These are phyloP conservation scores for Pinctada fucata DNA, from an alignment of 2,888 invertebrate genomes.

Conservation along the genomic window DNA sequence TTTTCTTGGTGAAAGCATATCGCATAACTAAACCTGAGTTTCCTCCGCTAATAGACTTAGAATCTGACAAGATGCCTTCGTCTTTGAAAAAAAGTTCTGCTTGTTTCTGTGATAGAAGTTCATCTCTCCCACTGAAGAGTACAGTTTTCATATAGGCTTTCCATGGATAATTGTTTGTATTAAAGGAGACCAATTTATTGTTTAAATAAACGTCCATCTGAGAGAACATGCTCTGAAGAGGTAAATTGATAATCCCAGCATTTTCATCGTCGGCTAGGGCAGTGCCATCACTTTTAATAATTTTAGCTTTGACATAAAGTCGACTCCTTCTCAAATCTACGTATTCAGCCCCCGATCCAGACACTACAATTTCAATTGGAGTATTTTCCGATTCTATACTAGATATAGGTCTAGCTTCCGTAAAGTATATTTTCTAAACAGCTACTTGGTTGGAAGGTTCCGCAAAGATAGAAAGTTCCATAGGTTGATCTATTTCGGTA, in stretches of 20 bases:
- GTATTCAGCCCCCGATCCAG: no score
- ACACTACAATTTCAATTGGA: no score
- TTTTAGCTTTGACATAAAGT: no score
- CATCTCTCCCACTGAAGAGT: conserved; percentile 13
- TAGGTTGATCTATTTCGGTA: no score
- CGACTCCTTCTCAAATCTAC: no score
- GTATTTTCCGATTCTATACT: neutral
- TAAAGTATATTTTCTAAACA: conserved; percentile 28
- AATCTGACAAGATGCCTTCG: conserved; percentile 19
- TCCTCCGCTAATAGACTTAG: conserved; percentile 12
- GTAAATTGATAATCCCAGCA: conserved; percentile 31
- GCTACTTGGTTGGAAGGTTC: conserved; percentile 21
- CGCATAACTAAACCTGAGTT: conserved; percentile 31
- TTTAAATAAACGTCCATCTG: conserved; percentile 29
- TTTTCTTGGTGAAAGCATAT: conserved; percentile 29
- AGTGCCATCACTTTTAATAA: conserved; percentile 26
- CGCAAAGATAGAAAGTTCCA: no score
- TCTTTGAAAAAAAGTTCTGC: conserved; percentile 28
- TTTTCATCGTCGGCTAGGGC: conserved; percentile 17
- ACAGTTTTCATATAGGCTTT: conserved; percentile 15
- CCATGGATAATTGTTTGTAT: no score
- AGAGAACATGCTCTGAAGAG: conserved; percentile 29
- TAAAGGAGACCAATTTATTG: no score
- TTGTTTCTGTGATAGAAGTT: conserved; percentile 26
- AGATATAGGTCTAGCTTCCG: conserved; percentile 7